phyloP scores from a whole-genome alignment of 2,113 vertebrate genomes.

The Lipotes vexillifer region DNA sequence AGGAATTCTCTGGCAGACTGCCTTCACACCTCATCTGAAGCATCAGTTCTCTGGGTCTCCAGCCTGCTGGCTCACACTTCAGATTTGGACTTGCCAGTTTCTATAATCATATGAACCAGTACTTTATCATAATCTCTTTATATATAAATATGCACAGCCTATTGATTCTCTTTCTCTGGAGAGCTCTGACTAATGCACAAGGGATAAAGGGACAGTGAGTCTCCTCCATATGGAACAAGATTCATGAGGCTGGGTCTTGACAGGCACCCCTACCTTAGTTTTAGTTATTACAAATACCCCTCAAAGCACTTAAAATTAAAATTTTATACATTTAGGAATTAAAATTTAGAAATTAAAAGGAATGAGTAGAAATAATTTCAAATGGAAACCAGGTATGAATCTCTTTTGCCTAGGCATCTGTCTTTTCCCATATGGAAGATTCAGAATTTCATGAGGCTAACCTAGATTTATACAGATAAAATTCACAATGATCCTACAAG shows the following conservation, averaged over 20 bases:
- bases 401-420: neutral
- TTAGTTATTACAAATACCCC: neutral
- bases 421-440: neutral
- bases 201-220: neutral
- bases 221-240: neutral
- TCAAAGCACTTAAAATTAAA: neutral
- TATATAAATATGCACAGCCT: neutral
- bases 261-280: neutral
- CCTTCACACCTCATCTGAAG: neutral
- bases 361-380: neutral
- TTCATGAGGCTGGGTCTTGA: neutral
- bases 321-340: neutral
- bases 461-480: conserved; percentile 4
- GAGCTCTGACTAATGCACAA: neutral
- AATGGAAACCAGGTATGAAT: neutral
- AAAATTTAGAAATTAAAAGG: neutral
- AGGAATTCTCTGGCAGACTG: neutral
- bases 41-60: neutral
- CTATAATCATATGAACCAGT: neutral
- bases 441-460: neutral
- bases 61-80: neutral
- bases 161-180: neutral
- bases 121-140: neutral
- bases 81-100: neutral
- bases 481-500: neutral